Base-by-base conservation (phyloP, 64 coral and sea anemone genomes). In the Hydrozoanthus tunicans region DNA sequence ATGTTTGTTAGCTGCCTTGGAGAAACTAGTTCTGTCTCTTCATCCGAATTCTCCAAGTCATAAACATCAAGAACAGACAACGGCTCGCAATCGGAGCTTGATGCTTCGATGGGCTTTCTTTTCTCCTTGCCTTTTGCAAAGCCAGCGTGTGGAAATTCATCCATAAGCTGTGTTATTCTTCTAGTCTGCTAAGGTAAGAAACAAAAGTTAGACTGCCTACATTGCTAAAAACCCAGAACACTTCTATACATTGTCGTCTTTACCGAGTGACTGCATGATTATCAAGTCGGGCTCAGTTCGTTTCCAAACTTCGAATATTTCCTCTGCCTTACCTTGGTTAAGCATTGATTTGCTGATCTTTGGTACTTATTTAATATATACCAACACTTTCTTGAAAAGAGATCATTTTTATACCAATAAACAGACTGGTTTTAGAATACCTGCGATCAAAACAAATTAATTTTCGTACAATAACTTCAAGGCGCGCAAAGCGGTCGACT, bases 1-100 rank as follows among this genome's bases (percentile, higher is more conserved):
- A 96, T 94, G 59, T 81, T 92, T 23, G 94, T 95, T 27, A 99
- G 61, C 7, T 95, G 77, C 59, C 89, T 80, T 12, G 94, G 94
- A 10, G 97, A 99, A 54, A 99, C 78, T 12, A 95, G n/a, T 55
- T 79, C 85, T 83, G 32, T 66, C 43, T 92, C 91, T 65, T 74
- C 66, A 78, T 92, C 81, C 5, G 68, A 88, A 13, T 55, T 27
- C 13, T 88, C 56, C 8, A 24, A 59, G 43, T 51, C 12, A 23
- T 74, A 67, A 59, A 88, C 68, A 88, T 88, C 84, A 59, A 88
- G 84, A 58, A 88, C 23, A 27, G 84, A 32, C 56, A 88, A 24
- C 17, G 84, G 59, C 56, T 88, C 32, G 32, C 32, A 2, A 43
- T 43, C 84, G 3, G 84, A 88, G 84, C 56, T 60, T 51, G 69